Conservation (phyloP, 2,797 vertebrate genomes). For the Oophaga sylvatica region DNA sequence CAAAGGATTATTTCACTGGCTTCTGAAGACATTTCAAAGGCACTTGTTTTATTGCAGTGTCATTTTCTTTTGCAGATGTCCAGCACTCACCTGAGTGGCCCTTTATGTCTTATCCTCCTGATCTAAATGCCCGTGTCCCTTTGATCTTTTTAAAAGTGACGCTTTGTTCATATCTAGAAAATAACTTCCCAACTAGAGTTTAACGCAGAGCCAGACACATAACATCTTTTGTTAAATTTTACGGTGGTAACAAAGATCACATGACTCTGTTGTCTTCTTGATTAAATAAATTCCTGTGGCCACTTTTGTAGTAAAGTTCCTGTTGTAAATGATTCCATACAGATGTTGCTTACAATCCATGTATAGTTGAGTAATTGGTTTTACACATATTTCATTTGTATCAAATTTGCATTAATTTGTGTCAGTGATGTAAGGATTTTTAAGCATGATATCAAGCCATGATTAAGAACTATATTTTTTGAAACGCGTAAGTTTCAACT, state of each 20-base stretch:
- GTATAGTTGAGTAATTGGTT: background rate
- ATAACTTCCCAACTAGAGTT: constrained; percentile 40
- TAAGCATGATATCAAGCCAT: too few relatives aligned
- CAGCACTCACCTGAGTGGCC: constrained; percentile 51
- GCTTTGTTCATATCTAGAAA: constrained; percentile 56
- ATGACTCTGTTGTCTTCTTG: constrained; percentile 19
- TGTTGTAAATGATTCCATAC: background rate
- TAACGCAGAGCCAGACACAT: constrained; percentile 43
- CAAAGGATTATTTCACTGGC: constrained; percentile 50
- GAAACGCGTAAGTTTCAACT: too few relatives aligned
- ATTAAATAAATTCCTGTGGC: constrained; percentile 33
- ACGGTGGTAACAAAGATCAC: constrained; percentile 27
- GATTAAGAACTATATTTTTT: too few relatives aligned
- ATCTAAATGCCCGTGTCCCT: constrained; percentile 54
- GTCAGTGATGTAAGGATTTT: background rate
- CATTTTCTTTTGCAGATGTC: constrained; percentile 61
- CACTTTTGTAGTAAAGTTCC: constrained; percentile 19
- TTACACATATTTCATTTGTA: background rate
- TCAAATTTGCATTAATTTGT: background rate
- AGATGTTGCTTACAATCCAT: background rate
- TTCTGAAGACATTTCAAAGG: constrained; percentile 54
- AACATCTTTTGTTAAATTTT: constrained; percentile 50
- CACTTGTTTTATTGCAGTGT: constrained; percentile 59
- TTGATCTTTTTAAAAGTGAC: constrained; percentile 56
- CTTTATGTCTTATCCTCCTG: constrained; percentile 53